Percentiles rank a stretch among this genome's conserved stretches.
These are phyloP conservation scores for Heliocidaris tuberculata DNA, from an alignment of 35 echinoderm and acorn worm genomes.

Conservation along the genomic window DNA sequence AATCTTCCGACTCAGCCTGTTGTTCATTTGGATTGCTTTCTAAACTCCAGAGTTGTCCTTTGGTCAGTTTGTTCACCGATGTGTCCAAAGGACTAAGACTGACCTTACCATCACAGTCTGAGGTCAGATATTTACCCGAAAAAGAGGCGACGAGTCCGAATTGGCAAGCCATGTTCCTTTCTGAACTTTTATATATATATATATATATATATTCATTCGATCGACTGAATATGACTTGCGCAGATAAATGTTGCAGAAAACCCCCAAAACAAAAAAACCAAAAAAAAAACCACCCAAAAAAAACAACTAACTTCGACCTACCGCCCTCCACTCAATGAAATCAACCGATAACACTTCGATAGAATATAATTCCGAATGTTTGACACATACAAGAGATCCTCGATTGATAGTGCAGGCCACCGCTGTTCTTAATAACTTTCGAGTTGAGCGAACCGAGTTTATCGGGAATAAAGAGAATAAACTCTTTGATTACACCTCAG, in stretches of 20 bases:
- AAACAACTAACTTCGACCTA: not conserved
- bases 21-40: not conserved
- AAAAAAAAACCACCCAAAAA: no score
- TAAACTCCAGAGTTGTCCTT: slow-evolving; percentile 23
- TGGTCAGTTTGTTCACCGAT: not conserved
- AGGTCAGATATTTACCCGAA: slow-evolving; percentile 14
- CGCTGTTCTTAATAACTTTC: not conserved
- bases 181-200: not conserved
- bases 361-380: not conserved
- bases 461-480: not conserved
- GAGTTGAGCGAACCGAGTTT: not conserved
- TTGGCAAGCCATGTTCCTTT: not conserved
- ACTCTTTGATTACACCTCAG: not conserved
- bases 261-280: not conserved
- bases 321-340: not conserved
- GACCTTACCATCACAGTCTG: slow-evolving; percentile 32
- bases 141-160: not conserved
- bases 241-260: no score
- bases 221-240: not conserved
- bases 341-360: not conserved
- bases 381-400: not conserved
- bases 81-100: not conserved
- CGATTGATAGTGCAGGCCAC: not conserved
- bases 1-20: not conserved
- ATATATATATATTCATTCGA: not conserved